These are phyloP conservation scores for Pseudomugil gertrudae DNA, from an alignment of 2,797 vertebrate species.

Conservation along the genomic window DNA sequence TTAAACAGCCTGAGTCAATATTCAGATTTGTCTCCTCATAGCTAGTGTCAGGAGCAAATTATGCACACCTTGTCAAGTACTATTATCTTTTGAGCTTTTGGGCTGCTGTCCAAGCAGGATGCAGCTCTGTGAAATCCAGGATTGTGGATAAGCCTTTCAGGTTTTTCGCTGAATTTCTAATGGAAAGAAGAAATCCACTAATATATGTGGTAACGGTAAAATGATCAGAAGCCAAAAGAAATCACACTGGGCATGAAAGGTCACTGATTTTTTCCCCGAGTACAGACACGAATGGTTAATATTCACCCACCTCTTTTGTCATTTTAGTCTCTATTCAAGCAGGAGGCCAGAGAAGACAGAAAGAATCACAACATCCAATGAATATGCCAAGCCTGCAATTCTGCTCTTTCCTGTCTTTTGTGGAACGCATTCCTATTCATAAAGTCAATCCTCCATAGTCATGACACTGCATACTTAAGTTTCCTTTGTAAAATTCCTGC, in stretches of 20 bases:
- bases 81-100: slow-evolving; percentile 36
- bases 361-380: slow-evolving; percentile 66
- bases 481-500: slow-evolving; percentile 69
- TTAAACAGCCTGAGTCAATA: slow-evolving; percentile 71
- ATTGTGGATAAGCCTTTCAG: slow-evolving; percentile 3
- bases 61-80: slow-evolving; percentile 52
- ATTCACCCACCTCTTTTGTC: slow-evolving; percentile 60
- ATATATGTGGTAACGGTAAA: slow-evolving; percentile 16
- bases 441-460: slow-evolving; percentile 63
- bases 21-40: slow-evolving; percentile 69
- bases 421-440: slow-evolving; percentile 76
- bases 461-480: slow-evolving; percentile 72
- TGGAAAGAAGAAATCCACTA: not conserved
- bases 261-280: slow-evolving; percentile 34
- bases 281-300: slow-evolving; percentile 43
- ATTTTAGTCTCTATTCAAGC: slow-evolving; percentile 59
- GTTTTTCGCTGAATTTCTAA: slow-evolving; percentile 19
- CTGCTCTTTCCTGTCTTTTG: slow-evolving; percentile 66
- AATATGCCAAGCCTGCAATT: slow-evolving; percentile 75
- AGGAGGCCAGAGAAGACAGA: slow-evolving; percentile 57
- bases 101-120: slow-evolving; percentile 32
- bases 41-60: slow-evolving; percentile 30
- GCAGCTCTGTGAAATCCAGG: slow-evolving; percentile 23
- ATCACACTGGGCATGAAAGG: slow-evolving; percentile 36
- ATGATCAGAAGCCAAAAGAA: slow-evolving; percentile 23